Evolutionary conservation across 1,140 invertebrate species (phyloP), one percentile per base, ranked within the genome.

Genomic region (Diploscapter pachys): DNA sequence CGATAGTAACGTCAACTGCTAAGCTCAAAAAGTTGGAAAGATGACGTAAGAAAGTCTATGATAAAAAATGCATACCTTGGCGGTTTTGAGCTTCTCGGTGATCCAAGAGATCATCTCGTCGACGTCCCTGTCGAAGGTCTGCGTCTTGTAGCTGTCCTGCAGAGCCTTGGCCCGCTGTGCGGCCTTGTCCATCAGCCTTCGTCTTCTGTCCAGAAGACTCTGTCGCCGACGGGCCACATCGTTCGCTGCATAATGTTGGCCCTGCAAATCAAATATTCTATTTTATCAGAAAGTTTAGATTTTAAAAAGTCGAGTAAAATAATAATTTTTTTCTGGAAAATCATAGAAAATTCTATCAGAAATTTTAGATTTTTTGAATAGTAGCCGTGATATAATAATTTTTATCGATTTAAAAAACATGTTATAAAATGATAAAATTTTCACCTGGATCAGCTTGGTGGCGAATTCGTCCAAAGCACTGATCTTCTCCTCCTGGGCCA

Each of bases 21-120:
- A 31, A 31, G 31, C 31, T 31, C 31, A 31, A 31, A 31, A 31
- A 31, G 31, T 31, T 31, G 31, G 31, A 31, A 31, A 31, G 31
- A 31, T 31, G 31, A 31, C 31, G 31, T 31, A 31, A 31, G 31
- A 31, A 31, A 31, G 31, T 31, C 31, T 31, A n/a, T n/a, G 31
- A 31, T 31, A 31, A 31, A 31, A 31, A 31, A 31, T 31, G 31
- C 31, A 31, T 31, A 31, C 31, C 31, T 31, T 31, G 31, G 96
- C 97, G 82, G 96, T 96, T 86, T 99, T 99, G 3, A 98, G 88
- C 88, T 99, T 99, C 87, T 99, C 96, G 85, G 95, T 96, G 54
- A 98, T 95, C 96, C 96, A 99, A 2, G 94, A 93, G 82, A 97
- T 96, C 3, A 95, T 98, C 87, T 99, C 96, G 85, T 99, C 96